Conservation (phyloP, 2,113 vertebrate genomes). For the Phaethon lepturus region DNA sequence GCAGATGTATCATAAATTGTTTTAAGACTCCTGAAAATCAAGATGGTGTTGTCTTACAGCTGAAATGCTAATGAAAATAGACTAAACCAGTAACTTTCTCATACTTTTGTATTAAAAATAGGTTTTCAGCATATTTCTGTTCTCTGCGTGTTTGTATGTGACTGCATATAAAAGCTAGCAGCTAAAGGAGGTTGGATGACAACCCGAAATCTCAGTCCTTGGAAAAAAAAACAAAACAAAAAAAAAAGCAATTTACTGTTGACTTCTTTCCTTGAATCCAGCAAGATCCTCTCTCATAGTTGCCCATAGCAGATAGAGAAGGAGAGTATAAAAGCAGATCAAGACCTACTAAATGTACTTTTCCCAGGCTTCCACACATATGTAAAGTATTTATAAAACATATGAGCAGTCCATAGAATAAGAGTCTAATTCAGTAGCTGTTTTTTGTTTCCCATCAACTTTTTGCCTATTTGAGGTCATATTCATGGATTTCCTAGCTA, state of each 20-base stretch:
- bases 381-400: background rate
- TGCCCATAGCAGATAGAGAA: background rate
- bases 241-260: background rate
- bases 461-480: background rate
- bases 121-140: background rate
- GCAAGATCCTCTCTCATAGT: background rate
- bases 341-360: background rate
- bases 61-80: conserved; percentile 11
- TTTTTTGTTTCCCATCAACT: background rate
- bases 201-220: background rate
- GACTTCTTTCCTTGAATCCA: background rate
- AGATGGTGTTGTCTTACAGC: background rate
- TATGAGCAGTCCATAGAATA: background rate
- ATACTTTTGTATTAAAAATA: background rate
- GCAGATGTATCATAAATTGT: background rate
- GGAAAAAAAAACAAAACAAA: background rate
- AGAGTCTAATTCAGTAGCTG: background rate
- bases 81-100: background rate
- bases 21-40: background rate
- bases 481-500: background rate
- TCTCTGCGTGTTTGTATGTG: fast-evolving
- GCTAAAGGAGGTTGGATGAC: background rate
- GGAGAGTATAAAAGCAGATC: background rate
- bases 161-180: background rate
- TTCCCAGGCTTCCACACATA: background rate